Evolutionary conservation across 1,140 invertebrate species (phyloP).

Genomic region (Hyles euphorbiae): DNA sequence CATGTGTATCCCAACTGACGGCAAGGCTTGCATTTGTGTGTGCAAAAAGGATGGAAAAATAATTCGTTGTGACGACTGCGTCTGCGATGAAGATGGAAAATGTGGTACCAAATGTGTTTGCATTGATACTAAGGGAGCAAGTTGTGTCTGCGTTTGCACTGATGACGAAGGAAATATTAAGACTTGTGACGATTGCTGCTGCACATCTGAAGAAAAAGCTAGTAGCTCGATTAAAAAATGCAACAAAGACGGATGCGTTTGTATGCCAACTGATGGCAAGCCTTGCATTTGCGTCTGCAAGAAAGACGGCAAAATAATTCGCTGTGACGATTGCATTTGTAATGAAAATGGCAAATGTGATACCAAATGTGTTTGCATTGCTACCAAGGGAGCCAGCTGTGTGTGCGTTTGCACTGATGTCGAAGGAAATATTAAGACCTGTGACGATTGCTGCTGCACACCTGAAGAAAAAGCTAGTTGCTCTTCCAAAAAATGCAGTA

Average conservation of each 20-base stretch:
- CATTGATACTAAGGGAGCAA: conserved; percentile 25
- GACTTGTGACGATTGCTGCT: conserved; percentile 20
- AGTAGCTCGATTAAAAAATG: too few relatives aligned
- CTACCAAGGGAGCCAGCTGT: conserved; percentile 28
- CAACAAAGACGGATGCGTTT: conserved; percentile 7
- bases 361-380: conserved; percentile 15
- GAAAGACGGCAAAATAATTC: conserved; percentile 5
- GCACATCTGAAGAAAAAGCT: conserved; percentile 2
- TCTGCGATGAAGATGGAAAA: conserved; percentile 11
- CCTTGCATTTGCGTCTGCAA: conserved; percentile 32
- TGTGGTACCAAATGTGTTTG: conserved; percentile 18
- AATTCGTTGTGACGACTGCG: conserved; percentile 15
- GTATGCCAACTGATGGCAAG: conserved; percentile 23
- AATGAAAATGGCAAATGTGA: conserved; percentile 14
- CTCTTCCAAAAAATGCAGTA: conserved; percentile 10
- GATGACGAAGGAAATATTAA: conserved; percentile 18
- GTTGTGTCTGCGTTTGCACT: conserved; percentile 28
- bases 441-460: conserved; percentile 21
- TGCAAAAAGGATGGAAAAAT: conserved; percentile 19
- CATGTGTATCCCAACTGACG: conserved; percentile 25
- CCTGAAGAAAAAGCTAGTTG: not conserved
- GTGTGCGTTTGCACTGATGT: conserved; percentile 28
- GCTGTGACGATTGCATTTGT: conserved; percentile 13
- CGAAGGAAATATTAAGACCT: conserved; percentile 11
- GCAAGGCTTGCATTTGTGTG: conserved; percentile 29